These are phyloP conservation scores for Phaetusa simplex DNA, from an alignment of 2,113 vertebrate genomes.

Conservation along the genomic window DNA sequence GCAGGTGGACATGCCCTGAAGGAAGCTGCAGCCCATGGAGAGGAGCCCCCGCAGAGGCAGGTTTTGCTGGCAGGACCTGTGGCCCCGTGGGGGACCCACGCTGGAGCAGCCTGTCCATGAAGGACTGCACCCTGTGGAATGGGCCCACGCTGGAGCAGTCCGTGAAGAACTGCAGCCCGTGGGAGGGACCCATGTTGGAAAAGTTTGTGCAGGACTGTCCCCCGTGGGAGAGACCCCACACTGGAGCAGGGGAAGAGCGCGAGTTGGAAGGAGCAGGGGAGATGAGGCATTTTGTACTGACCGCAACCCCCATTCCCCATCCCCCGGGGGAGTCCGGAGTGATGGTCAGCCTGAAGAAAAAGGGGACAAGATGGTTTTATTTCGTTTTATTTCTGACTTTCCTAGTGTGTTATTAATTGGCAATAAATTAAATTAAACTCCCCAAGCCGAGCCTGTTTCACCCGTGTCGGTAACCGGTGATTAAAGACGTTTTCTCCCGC, in stretches of 20 bases:
- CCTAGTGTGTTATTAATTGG: accelerated
- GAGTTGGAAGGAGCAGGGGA: too few species aligned
- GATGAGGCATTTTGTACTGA: accelerated
- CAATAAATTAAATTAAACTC: accelerated
- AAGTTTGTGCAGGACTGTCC: not conserved
- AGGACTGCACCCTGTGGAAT: not conserved
- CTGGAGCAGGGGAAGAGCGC: too few species aligned
- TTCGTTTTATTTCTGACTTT: not conserved
- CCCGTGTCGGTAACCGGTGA: too few species aligned
- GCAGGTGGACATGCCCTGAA: not conserved
- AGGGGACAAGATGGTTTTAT: accelerated
- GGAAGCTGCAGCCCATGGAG: not conserved
- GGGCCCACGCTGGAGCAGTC: not conserved
- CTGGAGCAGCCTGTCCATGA: not conserved
- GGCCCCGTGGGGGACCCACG: not conserved
- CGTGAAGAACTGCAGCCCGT: not conserved
- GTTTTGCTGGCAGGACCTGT: not conserved
- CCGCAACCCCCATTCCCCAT: accelerated
- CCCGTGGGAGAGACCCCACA: not conserved
- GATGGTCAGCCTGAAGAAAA: not conserved
- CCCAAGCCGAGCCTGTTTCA: accelerated
- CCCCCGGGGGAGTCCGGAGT: accelerated
- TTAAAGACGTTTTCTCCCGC: too few species aligned
- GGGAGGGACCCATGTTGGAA: accelerated
- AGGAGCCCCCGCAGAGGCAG: not conserved